phyloP scores from a whole-genome alignment of 2,113 vertebrate genomes.

The Anser cygnoides region DNA sequence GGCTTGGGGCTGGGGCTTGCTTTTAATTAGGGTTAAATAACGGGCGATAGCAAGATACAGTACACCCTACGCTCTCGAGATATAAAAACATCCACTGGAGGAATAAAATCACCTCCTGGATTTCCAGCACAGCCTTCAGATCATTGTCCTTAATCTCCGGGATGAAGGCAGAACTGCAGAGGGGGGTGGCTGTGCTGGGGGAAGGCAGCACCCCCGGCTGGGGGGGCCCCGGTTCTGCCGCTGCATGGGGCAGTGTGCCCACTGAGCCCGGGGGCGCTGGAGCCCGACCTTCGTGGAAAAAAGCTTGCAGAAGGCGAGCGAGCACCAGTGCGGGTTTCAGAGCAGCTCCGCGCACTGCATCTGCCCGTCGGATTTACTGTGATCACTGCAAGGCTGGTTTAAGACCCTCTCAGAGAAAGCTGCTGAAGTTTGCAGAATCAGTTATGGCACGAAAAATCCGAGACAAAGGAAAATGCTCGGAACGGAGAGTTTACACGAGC shows the following conservation, averaged over 20 bases:
- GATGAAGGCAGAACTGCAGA: neutral
- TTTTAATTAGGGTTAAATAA: slow-evolving; percentile 49
- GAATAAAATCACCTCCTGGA: neutral
- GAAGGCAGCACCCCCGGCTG: neutral
- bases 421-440: neutral
- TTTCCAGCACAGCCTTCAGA: neutral
- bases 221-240: too few relatives aligned
- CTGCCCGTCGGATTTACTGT: neutral
- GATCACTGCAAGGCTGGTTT: fast-evolving
- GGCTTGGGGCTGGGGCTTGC: neutral
- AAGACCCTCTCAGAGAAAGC: neutral
- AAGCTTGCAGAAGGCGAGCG: neutral
- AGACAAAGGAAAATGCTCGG: neutral
- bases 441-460: neutral
- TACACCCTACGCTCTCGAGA: neutral
- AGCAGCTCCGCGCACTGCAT: neutral
- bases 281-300: neutral
- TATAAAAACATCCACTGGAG: neutral
- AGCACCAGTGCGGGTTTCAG: neutral
- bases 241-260: too few relatives aligned
- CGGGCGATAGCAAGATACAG: neutral
- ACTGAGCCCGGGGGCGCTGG: too few relatives aligned
- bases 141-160: neutral
- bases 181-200: neutral
- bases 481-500: neutral